These are phyloP conservation scores for Procambarus virginalis DNA, from an alignment of 1,140 invertebrate species.

Conservation along the genomic window DNA sequence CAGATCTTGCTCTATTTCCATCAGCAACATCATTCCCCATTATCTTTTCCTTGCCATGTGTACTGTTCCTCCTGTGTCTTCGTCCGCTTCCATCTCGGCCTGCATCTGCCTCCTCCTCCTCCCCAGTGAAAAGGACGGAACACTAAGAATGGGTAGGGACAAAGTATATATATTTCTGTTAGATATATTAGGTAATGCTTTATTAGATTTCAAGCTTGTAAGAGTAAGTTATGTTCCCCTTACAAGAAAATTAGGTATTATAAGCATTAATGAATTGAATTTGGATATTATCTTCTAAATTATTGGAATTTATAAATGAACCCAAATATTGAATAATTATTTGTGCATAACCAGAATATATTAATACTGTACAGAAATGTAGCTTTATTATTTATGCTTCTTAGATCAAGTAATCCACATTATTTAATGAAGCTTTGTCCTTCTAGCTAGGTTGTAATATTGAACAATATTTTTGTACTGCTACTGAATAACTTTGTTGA, in stretches of 20 bases:
- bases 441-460: no score
- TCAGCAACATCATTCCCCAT: conserved; percentile 24
- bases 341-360: no score
- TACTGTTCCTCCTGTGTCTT: conserved; percentile 9
- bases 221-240: background rate
- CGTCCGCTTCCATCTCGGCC: conserved; percentile 18
- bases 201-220: background rate
- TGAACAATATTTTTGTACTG: no score
- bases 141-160: conserved; percentile 39
- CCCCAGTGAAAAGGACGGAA: conserved; percentile 60
- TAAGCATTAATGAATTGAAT: background rate
- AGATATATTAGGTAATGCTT: conserved; percentile 6
- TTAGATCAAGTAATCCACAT: no score
- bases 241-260: background rate
- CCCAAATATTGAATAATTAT: no score
- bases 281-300: no score
- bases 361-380: no score
- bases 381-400: no score
- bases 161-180: conserved; percentile 19
- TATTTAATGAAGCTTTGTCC: no score
- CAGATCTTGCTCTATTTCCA: conserved; percentile 30
- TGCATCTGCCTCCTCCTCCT: conserved; percentile 42
- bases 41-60: conserved; percentile 25
- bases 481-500: no score
- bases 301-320: no score